A percentile compares a stretch with the other conserved stretches of the same genome.
phyloP scores from a whole-genome alignment of 2,797 vertebrate genomes.

The Geotrypetes seraphini region DNA sequence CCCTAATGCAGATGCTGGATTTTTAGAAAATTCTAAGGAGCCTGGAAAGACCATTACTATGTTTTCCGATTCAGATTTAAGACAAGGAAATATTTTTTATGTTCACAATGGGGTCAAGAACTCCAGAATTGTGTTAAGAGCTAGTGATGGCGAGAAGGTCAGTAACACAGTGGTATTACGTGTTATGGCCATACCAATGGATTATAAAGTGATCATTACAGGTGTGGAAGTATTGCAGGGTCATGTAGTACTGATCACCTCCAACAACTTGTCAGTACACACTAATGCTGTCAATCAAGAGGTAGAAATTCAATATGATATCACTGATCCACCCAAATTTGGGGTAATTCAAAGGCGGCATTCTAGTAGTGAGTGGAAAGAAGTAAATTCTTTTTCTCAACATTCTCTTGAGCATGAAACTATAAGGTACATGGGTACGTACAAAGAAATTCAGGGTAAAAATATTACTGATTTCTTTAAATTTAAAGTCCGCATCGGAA shows the following conservation, averaged over 20 bases:
- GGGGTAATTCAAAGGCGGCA: constrained; percentile 71
- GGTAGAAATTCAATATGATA: constrained; percentile 58
- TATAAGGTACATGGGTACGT: constrained; percentile 68
- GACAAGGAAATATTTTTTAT: constrained; percentile 61
- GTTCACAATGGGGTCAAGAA: constrained; percentile 70
- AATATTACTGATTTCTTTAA: constrained; percentile 68
- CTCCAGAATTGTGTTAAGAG: constrained; percentile 77
- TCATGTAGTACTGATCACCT: constrained; percentile 49
- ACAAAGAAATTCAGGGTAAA: constrained; percentile 56
- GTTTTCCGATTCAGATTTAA: constrained; percentile 67
- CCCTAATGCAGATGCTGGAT: constrained; percentile 71
- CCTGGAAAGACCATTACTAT: constrained; percentile 54
- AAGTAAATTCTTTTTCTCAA: constrained; percentile 65
- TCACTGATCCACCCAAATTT: constrained; percentile 61
- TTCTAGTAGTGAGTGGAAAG: constrained; percentile 69
- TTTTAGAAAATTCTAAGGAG: constrained; percentile 65
- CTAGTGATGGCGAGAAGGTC: constrained; percentile 76
- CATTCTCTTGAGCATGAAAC: constrained; percentile 56
- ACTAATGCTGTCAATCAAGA: constrained; percentile 62
- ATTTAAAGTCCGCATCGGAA: constrained; percentile 68
- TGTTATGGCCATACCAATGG: constrained; percentile 64
- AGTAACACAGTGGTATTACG: constrained; percentile 79
- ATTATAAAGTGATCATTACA: constrained; percentile 68
- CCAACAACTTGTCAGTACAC: constrained; percentile 62
- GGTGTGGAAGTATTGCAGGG: constrained; percentile 66